Base-by-base conservation (phyloP, 2,888 invertebrate genomes). In the Apodemia zela region DNA sequence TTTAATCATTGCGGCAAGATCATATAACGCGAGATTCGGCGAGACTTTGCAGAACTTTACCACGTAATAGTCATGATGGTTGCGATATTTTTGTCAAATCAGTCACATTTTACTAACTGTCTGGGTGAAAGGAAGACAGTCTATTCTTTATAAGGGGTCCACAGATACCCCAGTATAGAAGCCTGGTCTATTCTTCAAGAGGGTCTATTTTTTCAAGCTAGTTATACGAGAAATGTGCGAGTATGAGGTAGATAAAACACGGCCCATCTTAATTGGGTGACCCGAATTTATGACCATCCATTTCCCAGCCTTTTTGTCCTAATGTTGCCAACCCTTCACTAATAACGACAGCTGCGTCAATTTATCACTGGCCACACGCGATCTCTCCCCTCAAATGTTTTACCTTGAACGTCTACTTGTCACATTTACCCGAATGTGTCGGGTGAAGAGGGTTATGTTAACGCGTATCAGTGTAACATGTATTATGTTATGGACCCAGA, bases 301-400 rank as follows among this genome's bases (percentile, higher is more conserved):
- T 54, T 54, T 54, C 54, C 54, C n/a, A 29, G 25, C 54, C 29
- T 57, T 57, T 29, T 57, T 57, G 54, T 57, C 54, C 54, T 57
- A 57, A 57, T 57, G 54, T 29, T 57, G 25, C 54, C 54, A 57
- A 57, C 54, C 54, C 57, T 58, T 59, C 29, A 29, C 84, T 82
- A 84, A 87, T 82, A 76, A 82, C 87, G 86, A 89, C 89, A 88
- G 89, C 81, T 73, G 79, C 71, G 72, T 79, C 84, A 86, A 88
- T 89, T 89, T 85, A 82, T 89, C 87, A 88, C 71, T 33, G 65
- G 64, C 64, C 69, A 67, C 73, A 72, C 72, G 67, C 73, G 72
- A 75, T 73, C 65, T 68, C 54, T 57, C 25, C 65, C 67, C 54
- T 29, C 15, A 8, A n/a, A 29, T 15, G 15, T 57, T 57, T 29